Evolutionary conservation across 2,113 vertebrate genomes (phyloP).

Genomic region (Ochotona curzoniae): DNA sequence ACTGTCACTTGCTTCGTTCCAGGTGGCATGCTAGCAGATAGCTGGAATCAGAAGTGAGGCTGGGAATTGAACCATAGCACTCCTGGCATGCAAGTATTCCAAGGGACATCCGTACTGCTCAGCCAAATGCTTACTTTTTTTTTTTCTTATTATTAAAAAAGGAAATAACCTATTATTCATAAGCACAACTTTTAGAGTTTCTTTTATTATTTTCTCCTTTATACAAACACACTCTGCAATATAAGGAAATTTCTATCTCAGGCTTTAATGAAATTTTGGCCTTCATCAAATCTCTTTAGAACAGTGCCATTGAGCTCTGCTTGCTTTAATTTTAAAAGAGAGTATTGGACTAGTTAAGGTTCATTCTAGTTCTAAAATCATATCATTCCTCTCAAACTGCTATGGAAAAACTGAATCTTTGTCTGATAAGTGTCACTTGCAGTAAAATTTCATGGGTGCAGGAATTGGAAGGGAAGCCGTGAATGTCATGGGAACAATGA

Average conservation of each 20-base stretch:
- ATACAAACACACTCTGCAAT: not conserved
- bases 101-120: no score
- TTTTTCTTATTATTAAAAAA: not conserved
- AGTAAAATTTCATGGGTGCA: conserved; percentile 56
- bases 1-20: no score
- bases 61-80: no score
- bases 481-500: conserved; percentile 67
- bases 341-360: conserved; percentile 11
- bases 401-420: conserved; percentile 32
- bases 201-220: conserved; percentile 22
- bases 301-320: conserved; percentile 21
- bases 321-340: conserved; percentile 33
- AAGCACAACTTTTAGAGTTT: conserved; percentile 13
- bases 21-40: no score
- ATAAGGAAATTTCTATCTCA: conserved; percentile 21
- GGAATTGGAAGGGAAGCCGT: conserved; percentile 63
- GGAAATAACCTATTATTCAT: conserved; percentile 36
- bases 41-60: no score
- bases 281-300: conserved; percentile 37
- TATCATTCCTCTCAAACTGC: conserved; percentile 27
- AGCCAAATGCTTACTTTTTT: no score
- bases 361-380: conserved; percentile 18
- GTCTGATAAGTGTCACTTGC: conserved; percentile 62
- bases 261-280: conserved; percentile 4
- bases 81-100: no score